Percentiles rank a stretch among this genome's conserved stretches.
phyloP scores from a whole-genome alignment of 2,797 vertebrate species.

The Enteromius radiatus region DNA sequence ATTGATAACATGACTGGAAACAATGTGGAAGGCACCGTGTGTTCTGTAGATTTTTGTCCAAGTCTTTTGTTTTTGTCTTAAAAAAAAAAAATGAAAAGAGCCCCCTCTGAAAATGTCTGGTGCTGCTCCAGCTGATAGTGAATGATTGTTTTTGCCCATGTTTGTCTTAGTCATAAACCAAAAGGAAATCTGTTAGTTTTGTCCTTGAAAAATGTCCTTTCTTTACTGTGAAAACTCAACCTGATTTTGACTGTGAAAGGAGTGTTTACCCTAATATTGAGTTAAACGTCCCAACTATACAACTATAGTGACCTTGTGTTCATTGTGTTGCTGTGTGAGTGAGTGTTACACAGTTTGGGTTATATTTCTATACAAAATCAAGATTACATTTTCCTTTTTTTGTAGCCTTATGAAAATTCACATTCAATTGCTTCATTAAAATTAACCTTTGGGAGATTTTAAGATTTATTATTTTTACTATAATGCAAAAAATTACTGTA shows the following conservation, averaged over 20 bases:
- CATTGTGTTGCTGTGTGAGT: not conserved
- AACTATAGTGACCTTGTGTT: slow-evolving; percentile 2
- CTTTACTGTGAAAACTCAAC: slow-evolving; percentile 1
- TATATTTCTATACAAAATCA: not conserved
- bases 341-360: not conserved
- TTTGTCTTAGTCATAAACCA: slow-evolving; percentile 14
- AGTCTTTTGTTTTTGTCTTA: slow-evolving; percentile 10
- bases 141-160: slow-evolving; percentile 20
- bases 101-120: not conserved
- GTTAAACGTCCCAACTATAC: slow-evolving; percentile 1
- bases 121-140: slow-evolving; percentile 18
- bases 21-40: not conserved
- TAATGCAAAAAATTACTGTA: not conserved
- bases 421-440: not conserved
- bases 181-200: slow-evolving; percentile 22
- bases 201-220: slow-evolving; percentile 28
- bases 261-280: slow-evolving; percentile 11
- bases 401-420: not conserved
- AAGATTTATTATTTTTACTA: not conserved
- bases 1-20: not conserved
- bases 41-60: not conserved
- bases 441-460: not conserved
- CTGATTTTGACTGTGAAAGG: not conserved
- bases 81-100: not conserved
- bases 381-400: not conserved